A percentile compares a stretch with the other conserved stretches of the same genome.
These are phyloP conservation scores for Busseola fusca DNA, from an alignment of 2,888 invertebrate species.

Conservation along the genomic window DNA sequence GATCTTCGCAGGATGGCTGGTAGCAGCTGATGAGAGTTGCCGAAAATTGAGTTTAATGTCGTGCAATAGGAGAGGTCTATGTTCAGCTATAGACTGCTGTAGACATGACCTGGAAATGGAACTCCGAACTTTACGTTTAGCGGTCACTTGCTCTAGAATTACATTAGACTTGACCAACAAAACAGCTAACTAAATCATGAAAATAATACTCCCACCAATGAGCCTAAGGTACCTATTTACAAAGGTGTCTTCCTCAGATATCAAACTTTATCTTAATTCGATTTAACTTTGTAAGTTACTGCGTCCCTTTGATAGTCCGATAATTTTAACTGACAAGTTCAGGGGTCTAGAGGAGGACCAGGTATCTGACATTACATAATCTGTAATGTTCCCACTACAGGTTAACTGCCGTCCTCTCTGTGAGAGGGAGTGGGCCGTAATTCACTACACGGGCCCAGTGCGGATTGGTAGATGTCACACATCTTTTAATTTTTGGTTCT, in stretches of 20 bases:
- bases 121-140: neutral
- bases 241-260: constrained; percentile 14
- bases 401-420: neutral
- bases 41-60: no score
- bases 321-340: constrained; percentile 37
- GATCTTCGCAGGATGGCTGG: no score
- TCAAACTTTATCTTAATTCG: constrained; percentile 43
- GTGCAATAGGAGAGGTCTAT: no score
- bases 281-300: constrained; percentile 27
- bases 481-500: neutral
- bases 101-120: neutral
- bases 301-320: constrained; percentile 22
- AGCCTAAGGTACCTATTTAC: neutral
- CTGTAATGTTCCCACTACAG: neutral
- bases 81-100: no score
- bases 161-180: neutral
- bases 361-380: constrained; percentile 25
- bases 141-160: neutral
- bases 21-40: no score
- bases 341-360: constrained; percentile 20
- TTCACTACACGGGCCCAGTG: neutral
- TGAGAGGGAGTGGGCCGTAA: neutral
- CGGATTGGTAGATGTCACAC: neutral
- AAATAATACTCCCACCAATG: neutral
- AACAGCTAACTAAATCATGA: neutral